phyloP scores from a whole-genome alignment of 2,888 invertebrate genomes.

The Stenodera caucasica region DNA sequence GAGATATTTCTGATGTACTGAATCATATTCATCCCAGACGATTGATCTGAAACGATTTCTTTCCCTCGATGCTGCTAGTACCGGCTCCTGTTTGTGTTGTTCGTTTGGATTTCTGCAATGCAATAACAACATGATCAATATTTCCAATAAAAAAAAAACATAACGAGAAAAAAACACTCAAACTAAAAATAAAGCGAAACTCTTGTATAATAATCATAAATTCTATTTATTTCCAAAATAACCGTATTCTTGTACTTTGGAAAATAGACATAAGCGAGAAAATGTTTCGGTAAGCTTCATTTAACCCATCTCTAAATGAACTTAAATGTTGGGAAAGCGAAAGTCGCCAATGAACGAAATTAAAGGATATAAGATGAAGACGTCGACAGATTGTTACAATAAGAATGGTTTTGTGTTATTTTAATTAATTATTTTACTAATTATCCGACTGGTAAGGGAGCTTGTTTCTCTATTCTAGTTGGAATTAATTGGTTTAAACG shows the following conservation, averaged over 20 bases:
- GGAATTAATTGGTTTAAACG: slow-evolving; percentile 22
- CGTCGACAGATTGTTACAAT: slow-evolving; percentile 9
- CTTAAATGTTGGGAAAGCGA: slow-evolving; percentile 8
- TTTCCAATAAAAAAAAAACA: neutral
- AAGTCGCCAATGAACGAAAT: slow-evolving; percentile 7
- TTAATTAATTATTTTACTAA: slow-evolving; percentile 18
- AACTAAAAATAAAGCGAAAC: slow-evolving; percentile 25
- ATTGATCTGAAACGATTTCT: slow-evolving; percentile 81
- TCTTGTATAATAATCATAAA: slow-evolving; percentile 29
- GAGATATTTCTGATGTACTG: slow-evolving; percentile 89
- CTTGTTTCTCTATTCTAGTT: slow-evolving; percentile 11
- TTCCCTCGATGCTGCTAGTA: slow-evolving; percentile 78
- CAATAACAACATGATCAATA: slow-evolving; percentile 24
- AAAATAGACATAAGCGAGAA: slow-evolving; percentile 24
- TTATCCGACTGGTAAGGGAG: slow-evolving; percentile 13
- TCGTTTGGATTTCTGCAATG: slow-evolving; percentile 81
- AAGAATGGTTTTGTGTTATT: slow-evolving; percentile 16
- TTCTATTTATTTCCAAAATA: slow-evolving; percentile 34
- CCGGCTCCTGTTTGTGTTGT: slow-evolving; percentile 74
- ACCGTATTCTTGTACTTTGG: slow-evolving; percentile 14
- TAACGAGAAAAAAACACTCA: no score
- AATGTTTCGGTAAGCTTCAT: slow-evolving; percentile 23
- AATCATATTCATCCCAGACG: slow-evolving; percentile 91
- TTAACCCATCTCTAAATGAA: slow-evolving; percentile 20
- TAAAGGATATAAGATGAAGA: slow-evolving; percentile 8